These are phyloP conservation scores for Heliconius hewitsoni DNA, from an alignment of 1,140 invertebrate species.

Conservation along the genomic window DNA sequence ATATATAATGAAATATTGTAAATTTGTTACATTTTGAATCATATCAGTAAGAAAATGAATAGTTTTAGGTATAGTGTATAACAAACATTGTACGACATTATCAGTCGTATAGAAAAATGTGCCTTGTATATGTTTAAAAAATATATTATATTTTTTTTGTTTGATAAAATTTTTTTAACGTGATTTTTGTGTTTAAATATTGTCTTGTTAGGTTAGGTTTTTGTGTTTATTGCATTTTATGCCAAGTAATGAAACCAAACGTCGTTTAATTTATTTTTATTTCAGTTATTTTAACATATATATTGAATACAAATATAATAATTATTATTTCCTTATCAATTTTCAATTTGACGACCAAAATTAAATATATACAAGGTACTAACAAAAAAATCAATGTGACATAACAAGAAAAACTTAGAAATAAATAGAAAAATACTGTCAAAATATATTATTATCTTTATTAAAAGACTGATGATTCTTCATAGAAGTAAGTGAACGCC, in stretches of 20 bases:
- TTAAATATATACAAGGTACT: not conserved
- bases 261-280: too few species aligned
- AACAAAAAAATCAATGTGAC: not conserved
- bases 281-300: too few species aligned
- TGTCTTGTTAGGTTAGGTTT: too few species aligned
- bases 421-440: slow-evolving; percentile 24
- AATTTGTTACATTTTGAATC: slow-evolving; percentile 27
- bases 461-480: slow-evolving; percentile 67
- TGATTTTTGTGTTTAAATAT: too few species aligned
- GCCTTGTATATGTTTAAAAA: not conserved
- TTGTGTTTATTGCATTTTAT: not conserved
- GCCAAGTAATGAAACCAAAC: not conserved
- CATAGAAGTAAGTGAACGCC: slow-evolving; percentile 46
- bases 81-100: not conserved
- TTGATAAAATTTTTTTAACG: too few species aligned
- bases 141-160: not conserved
- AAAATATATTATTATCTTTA: slow-evolving; percentile 53
- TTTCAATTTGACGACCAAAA: too few species aligned
- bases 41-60: slow-evolving; percentile 38
- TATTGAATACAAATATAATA: too few species aligned
- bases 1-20: slow-evolving; percentile 16
- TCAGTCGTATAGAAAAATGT: not conserved
- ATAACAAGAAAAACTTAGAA: not conserved
- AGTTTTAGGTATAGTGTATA: not conserved
- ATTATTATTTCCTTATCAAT: too few species aligned